phyloP scores from a whole-genome alignment of 2,113 vertebrate genomes.

The Corynorhinus townsendii region DNA sequence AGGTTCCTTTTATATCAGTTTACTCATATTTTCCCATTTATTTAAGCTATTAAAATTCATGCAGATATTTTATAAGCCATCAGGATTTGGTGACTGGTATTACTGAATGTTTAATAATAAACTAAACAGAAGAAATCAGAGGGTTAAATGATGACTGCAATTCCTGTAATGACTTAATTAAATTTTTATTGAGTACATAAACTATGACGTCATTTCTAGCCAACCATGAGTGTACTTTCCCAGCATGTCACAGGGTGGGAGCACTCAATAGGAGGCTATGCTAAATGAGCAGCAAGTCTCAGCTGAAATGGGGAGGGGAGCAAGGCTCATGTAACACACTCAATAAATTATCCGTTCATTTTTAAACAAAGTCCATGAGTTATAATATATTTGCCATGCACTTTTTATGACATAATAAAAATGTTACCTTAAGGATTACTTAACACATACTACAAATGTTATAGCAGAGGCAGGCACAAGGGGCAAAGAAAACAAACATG shows the following conservation, averaged over 20 bases:
- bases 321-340: conserved; percentile 87
- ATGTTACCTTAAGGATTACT: conserved; percentile 90
- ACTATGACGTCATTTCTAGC: conserved; percentile 86
- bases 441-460: conserved; percentile 89
- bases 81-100: conserved; percentile 82
- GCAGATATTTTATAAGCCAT: conserved; percentile 85
- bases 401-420: conserved; percentile 89
- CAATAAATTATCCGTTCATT: conserved; percentile 89
- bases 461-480: conserved; percentile 85
- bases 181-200: conserved; percentile 88
- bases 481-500: conserved; percentile 87
- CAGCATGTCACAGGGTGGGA: conserved; percentile 79
- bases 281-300: conserved; percentile 85
- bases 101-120: conserved; percentile 84
- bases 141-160: conserved; percentile 88
- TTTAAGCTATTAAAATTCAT: conserved; percentile 84
- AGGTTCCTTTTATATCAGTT: conserved; percentile 83
- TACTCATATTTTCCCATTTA: conserved; percentile 86
- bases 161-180: conserved; percentile 89
- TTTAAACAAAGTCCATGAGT: conserved; percentile 88
- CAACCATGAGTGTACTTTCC: conserved; percentile 79
- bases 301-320: conserved; percentile 82
- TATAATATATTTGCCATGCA: conserved; percentile 89
- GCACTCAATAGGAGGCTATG: conserved; percentile 82
- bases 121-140: conserved; percentile 85